Conservation (phyloP, 2,797 vertebrate genomes). For the Pangasius mekongensis region DNA sequence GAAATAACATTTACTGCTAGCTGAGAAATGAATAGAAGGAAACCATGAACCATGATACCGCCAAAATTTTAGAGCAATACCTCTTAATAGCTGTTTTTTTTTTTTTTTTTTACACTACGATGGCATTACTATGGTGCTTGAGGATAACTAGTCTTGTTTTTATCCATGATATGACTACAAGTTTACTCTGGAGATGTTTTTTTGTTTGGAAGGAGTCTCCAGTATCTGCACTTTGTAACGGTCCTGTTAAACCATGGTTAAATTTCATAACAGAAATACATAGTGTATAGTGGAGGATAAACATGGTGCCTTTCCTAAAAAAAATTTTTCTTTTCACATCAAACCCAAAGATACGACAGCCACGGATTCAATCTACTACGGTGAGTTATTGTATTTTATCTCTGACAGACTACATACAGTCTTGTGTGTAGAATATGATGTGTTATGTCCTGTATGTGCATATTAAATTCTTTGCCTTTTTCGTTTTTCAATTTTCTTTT, state of each 20-base stretch:
- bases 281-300: background rate
- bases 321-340: background rate
- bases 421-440: background rate
- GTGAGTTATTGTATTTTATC: conserved; percentile 64
- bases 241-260: background rate
- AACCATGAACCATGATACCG: background rate
- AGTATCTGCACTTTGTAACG: background rate
- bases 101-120: background rate
- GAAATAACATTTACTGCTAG: too few relatives aligned
- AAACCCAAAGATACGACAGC: conserved; percentile 59
- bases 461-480: background rate
- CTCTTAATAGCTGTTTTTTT: background rate
- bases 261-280: background rate
- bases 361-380: conserved; percentile 74
- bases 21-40: background rate
- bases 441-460: background rate
- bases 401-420: background rate
- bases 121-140: background rate
- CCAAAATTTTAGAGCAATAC: background rate
- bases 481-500: conserved; percentile 29
- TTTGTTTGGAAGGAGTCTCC: background rate
- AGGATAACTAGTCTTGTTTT: background rate
- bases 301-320: conserved; percentile 1
- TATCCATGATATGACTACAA: background rate
- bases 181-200: background rate